Conservation (phyloP, 2,888 invertebrate genomes). For the Lasioglossum malachurum region DNA sequence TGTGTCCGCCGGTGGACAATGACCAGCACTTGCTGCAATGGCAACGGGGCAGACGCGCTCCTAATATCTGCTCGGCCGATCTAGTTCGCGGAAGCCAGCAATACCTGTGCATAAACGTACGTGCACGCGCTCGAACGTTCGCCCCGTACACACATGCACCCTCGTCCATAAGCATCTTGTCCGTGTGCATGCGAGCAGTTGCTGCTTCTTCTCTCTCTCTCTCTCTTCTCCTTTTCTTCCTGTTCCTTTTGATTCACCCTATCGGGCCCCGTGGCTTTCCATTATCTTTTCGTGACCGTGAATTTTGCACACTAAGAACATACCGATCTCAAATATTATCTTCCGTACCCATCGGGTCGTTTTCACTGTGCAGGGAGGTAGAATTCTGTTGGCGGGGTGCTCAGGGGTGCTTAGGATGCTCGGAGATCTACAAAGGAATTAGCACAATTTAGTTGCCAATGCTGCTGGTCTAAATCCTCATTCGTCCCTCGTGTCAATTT, state of each 20-base stretch:
- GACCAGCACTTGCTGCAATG: slow-evolving; percentile 81
- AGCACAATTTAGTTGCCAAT: neutral
- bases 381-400: neutral
- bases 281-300: neutral
- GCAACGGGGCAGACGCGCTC: slow-evolving; percentile 74
- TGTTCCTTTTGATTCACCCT: slow-evolving; percentile 29
- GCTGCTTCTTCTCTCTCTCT: neutral
- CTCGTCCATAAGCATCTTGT: slow-evolving; percentile 39
- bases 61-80: slow-evolving; percentile 80
- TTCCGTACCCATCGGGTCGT: neutral
- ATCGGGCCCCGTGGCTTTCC: slow-evolving; percentile 13
- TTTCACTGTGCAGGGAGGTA: neutral
- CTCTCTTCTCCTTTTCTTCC: slow-evolving; percentile 37
- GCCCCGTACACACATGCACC: slow-evolving; percentile 23
- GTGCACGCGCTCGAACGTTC: slow-evolving; percentile 42
- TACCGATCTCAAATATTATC: neutral
- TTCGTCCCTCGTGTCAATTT: too few relatives aligned
- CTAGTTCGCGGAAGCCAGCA: slow-evolving; percentile 82
- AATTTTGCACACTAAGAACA: neutral
- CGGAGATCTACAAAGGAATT: too few relatives aligned
- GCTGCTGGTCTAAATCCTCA: too few relatives aligned
- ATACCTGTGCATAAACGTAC: slow-evolving; percentile 63
- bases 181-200: slow-evolving; percentile 35
- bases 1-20: slow-evolving; percentile 80
- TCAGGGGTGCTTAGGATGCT: too few relatives aligned